These are phyloP conservation scores for Otocyon megalotis DNA, from an alignment of 2,113 vertebrate genomes.

Conservation along the genomic window DNA sequence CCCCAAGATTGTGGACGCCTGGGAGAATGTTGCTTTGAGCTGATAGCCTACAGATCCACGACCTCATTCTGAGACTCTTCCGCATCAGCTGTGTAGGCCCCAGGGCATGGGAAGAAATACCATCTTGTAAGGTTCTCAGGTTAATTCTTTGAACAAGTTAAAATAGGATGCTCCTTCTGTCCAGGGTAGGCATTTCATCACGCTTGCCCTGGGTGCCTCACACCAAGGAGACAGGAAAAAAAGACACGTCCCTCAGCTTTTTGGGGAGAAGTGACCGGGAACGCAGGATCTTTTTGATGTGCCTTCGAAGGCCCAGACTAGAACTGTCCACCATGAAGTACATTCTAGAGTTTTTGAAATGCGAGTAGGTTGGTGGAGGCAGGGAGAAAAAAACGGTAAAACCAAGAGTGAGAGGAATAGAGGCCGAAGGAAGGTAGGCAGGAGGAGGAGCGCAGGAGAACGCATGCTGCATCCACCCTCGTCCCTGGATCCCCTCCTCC, in stretches of 20 bases:
- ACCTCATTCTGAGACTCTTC: not conserved
- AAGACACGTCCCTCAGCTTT: not conserved
- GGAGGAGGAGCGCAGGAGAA: not conserved
- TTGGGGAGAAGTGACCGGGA: not conserved
- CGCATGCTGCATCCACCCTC: not conserved
- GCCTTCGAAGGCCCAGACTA: not conserved
- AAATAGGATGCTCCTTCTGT: not conserved
- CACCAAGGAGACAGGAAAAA: not conserved
- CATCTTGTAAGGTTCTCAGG: not conserved
- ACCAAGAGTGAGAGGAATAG: not conserved
- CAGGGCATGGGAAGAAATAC: not conserved
- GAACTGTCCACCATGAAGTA: not conserved
- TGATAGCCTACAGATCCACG: not conserved
- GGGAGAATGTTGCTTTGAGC: not conserved
- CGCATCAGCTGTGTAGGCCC: not conserved
- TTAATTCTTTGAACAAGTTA: not conserved
- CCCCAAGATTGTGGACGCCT: not conserved
- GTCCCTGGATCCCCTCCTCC: accelerated
- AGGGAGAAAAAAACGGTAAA: not conserved
- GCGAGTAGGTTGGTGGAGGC: not conserved
- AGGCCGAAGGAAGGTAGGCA: not conserved
- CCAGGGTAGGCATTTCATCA: not conserved
- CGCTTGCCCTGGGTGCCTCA: not conserved
- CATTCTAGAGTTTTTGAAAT: not conserved
- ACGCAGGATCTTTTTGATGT: not conserved